Base-by-base conservation (phyloP, 1,140 invertebrate species). In the Popillia japonica region DNA sequence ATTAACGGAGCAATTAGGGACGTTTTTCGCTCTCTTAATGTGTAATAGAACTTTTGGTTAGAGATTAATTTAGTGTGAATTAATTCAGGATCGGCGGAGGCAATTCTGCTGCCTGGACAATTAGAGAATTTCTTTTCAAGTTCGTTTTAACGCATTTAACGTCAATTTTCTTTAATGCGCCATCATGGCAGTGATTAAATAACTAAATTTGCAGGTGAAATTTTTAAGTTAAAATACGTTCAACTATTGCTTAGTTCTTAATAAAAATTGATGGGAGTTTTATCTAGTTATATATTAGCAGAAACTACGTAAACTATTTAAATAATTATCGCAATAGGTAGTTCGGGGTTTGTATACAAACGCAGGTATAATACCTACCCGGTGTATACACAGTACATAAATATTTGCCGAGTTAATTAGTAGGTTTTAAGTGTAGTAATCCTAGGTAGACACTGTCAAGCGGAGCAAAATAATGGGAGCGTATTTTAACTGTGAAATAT, bases 1-100 rank as follows among this genome's bases (percentile, higher is more conserved):
- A 84, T 84, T 83, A 82, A 81, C 80, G 81, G 80, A 82, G 83
- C 80, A 83, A 83, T 83, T 83, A 83, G 81, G 78, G 78, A 73
- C 77, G 77, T 79, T 82, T 82, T 83, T 82, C 80, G 76, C 79
- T 77, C 79, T 77, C 64, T 79, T 77, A 80, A 80, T 83, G 79
- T 78, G 78, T 78, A 79, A 80, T 78, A 78, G 77, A 82, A 82
- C 80, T 82, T 82, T 81, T 80, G 79, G 80, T 81, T 83, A 78
- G 78, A 80, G 79, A 79, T 79, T 83, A 81, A 84, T 84, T 84
- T 81, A 81, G 78, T 80, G 72, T 77, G 76, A 80, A 80, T 75
- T 78, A 75, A 75, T 75, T 75, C 9, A 75, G 23, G 17, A 27
- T 23, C 10, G 6, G 23, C 17, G 61, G 20, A 20, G 61, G 3